These are phyloP conservation scores for Acronicta alni DNA, from an alignment of 2,888 invertebrate genomes.

Conservation along the genomic window DNA sequence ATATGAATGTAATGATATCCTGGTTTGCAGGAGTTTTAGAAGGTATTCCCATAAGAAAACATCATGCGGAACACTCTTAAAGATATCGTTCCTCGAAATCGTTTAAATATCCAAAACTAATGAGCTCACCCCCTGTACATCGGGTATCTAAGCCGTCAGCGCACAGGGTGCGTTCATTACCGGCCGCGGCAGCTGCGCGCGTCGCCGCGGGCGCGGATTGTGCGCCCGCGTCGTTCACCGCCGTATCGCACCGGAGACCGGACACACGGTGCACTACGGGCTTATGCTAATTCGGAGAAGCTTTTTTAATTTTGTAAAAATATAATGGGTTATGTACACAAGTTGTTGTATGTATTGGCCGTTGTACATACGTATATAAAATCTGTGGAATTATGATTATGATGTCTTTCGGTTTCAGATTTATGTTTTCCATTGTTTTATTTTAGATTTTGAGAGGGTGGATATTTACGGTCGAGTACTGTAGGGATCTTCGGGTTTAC, in stretches of 20 bases:
- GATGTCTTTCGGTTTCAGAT: no score
- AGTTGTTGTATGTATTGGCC: background rate
- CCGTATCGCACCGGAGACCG: conserved; percentile 61
- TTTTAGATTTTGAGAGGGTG: no score
- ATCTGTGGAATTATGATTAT: no score
- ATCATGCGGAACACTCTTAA: no score
- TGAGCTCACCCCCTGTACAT: conserved; percentile 51
- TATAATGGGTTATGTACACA: conserved; percentile 15
- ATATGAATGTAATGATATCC: no score
- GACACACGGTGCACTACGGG: conserved; percentile 44
- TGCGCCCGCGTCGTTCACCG: conserved; percentile 53
- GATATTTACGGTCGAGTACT: no score
- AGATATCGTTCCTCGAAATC: background rate
- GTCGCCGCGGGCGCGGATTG: conserved; percentile 67
- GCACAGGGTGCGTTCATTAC: conserved; percentile 71
- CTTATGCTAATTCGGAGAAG: conserved; percentile 37
- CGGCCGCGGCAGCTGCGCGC: conserved; percentile 74
- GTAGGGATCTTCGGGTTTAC: no score
- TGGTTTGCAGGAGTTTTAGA: no score
- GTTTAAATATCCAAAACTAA: conserved; percentile 7
- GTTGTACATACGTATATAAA: background rate
- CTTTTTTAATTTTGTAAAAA: conserved; percentile 21
- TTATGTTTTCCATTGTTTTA: no score
- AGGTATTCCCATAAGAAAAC: no score
- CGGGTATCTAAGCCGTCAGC: conserved; percentile 58